phyloP scores from a whole-genome alignment of 64 coral and sea anemone genomes.

The Cladopsammia gracilis region DNA sequence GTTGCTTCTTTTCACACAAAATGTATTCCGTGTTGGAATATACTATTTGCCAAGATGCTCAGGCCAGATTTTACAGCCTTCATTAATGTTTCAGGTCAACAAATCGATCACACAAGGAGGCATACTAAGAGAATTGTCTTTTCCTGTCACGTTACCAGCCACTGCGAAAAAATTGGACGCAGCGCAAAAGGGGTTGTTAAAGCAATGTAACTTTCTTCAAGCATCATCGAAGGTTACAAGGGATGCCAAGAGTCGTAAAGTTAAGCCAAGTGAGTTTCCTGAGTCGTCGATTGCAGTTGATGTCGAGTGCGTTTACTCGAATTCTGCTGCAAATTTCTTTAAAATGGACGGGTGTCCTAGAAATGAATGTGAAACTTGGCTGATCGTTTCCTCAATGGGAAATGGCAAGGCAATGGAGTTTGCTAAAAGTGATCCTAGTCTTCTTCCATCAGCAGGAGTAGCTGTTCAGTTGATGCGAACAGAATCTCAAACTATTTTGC shows the following conservation, averaged over 20 bases:
- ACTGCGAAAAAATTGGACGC: conserved; percentile 1
- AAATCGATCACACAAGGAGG: conserved; percentile 32
- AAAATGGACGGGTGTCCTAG: not conserved
- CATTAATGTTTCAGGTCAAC: conserved; percentile 54
- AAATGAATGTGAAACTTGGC: not conserved
- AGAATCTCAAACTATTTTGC: not conserved
- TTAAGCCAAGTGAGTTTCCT: not conserved
- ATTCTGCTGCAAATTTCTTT: not conserved
- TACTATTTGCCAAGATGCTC: conserved; percentile 34
- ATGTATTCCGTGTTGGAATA: conserved; percentile 57
- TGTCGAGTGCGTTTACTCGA: not conserved
- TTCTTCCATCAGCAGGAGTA: conserved; percentile 72
- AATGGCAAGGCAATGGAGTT: conserved; percentile 23
- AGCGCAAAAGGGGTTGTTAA: conserved; percentile 48
- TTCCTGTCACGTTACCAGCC: conserved; percentile 40
- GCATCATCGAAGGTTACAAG: conserved; percentile 38
- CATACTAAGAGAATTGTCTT: not conserved
- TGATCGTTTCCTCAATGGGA: conserved; percentile 64
- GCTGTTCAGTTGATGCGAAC: conserved; percentile 18
- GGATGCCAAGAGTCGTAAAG: too few relatives aligned
- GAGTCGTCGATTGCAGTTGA: not conserved
- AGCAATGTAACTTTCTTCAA: conserved; percentile 69
- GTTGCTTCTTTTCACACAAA: conserved; percentile 81
- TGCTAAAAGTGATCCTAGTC: conserved; percentile 21
- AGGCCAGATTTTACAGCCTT: conserved; percentile 17